A percentile compares a stretch with the other conserved stretches of the same genome.
Conservation (phyloP, 1,140 invertebrate species). For the Cepaea nemoralis region DNA sequence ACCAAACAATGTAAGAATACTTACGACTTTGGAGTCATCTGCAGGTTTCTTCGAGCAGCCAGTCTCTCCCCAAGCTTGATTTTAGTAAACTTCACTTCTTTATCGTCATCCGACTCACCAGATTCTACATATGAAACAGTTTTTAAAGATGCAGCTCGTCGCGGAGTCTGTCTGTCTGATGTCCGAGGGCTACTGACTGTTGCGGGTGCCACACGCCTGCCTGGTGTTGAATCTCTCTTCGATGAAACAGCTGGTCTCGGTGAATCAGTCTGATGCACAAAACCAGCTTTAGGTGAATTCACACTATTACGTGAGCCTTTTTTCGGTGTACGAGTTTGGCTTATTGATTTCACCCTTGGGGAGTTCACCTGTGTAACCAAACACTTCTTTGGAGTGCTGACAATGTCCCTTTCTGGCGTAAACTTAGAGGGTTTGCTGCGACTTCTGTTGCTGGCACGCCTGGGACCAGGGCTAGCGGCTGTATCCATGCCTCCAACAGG, state of each 20-base stretch:
- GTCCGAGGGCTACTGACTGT: neutral
- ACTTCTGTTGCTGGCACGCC: neutral
- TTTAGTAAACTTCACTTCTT: neutral
- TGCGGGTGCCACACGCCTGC: neutral
- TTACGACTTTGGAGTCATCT: too few species aligned
- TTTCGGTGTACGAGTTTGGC: neutral
- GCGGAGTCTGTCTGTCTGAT: neutral
- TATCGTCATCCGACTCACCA: slow-evolving; percentile 1
- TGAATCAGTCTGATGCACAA: neutral
- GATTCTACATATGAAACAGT: slow-evolving; percentile 21
- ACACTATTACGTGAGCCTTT: neutral
- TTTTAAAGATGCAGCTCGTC: slow-evolving; percentile 3
- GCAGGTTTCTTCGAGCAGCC: too few species aligned
- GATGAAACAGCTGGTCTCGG: neutral
- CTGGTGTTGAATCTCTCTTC: neutral
- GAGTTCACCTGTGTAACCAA: neutral
- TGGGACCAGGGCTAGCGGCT: too few species aligned
- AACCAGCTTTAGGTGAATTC: neutral
- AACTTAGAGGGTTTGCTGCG: neutral
- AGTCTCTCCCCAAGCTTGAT: too few species aligned
- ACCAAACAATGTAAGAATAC: too few species aligned
- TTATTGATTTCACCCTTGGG: neutral
- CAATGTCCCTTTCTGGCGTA: slow-evolving; percentile 1
- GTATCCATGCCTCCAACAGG: neutral
- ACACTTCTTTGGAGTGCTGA: neutral